phyloP scores from a whole-genome alignment of 2,113 vertebrate species.

The human region DNA sequence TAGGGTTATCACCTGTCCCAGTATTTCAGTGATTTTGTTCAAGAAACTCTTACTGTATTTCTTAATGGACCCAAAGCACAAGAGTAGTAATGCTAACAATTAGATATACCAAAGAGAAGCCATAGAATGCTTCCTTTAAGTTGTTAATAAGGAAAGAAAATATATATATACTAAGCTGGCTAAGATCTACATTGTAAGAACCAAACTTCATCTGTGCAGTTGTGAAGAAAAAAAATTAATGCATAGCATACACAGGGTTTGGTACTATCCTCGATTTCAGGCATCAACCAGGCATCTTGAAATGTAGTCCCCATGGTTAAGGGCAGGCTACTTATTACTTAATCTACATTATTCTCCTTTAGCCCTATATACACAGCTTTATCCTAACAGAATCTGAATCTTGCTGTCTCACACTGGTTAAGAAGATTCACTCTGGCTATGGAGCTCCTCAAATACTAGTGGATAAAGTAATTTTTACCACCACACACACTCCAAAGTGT shows the following conservation, averaged over 20 bases:
- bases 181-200: background rate
- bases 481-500: constrained; percentile 92
- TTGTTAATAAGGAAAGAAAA: background rate
- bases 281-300: background rate
- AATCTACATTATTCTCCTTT: background rate
- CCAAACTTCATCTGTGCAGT: background rate
- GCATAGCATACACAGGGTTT: background rate
- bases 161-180: background rate
- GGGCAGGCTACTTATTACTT: background rate
- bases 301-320: background rate
- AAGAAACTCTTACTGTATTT: background rate
- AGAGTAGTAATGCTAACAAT: background rate
- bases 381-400: background rate
- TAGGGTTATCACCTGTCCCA: background rate
- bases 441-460: constrained; percentile 91
- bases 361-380: background rate
- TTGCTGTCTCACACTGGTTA: background rate
- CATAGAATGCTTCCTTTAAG: background rate
- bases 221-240: background rate
- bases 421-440: background rate
- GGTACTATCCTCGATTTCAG: background rate
- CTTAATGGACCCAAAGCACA: background rate
- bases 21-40: background rate
- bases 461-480: constrained; percentile 95
- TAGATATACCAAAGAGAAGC: background rate